Evolutionary conservation across 2,888 invertebrate species (phyloP), one percentile per base, ranked within the genome.

Genomic region (Ornithoptera priamus): DNA sequence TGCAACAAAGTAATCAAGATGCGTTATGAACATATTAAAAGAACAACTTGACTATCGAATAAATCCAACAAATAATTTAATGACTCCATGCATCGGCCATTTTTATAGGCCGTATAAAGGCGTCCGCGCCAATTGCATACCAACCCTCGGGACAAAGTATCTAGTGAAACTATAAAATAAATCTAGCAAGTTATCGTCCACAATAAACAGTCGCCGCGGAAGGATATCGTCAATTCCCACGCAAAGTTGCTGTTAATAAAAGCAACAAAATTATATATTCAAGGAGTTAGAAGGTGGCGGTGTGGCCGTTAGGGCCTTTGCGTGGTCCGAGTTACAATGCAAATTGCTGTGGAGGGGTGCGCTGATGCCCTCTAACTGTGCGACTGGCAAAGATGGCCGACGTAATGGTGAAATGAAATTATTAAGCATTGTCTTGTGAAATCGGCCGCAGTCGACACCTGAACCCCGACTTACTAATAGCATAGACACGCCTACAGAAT

Each of bases 221-320:
- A 90, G 89, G 89, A 90, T 88, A 92, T 88, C 90, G 86, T 82
- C 88, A 84, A 91, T 92, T 92, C 92, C 92, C 92, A 92, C 92
- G 92, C 92, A 90, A 92, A 90, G 84, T 89, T 86, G 88, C 86
- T 87, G 89, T 89, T 92, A 92, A 91, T 91, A 91, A 91, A 91
- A 92, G 91, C 92, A 90, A 90, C 92, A 89, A 90, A 92, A 92
- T 92, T 92, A 92, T 92, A 90, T 90, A 92, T 92, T 92, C 92
- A 92, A 92, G 89, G 70, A 92, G 90, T 90, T 89, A 87, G 89
- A 86, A 90, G 90, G 91, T 91, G 92, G 92, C 89, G 86, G 88
- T 88, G 84, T 86, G 85, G 89, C 88, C 85, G 90, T 90, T 90
- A 90, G 87, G 86, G 86, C 86, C 85, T 86, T 87, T 89, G 91